Evolutionary conservation across 1,140 invertebrate species (phyloP).

Genomic region (Drosophila kohkoa): DNA sequence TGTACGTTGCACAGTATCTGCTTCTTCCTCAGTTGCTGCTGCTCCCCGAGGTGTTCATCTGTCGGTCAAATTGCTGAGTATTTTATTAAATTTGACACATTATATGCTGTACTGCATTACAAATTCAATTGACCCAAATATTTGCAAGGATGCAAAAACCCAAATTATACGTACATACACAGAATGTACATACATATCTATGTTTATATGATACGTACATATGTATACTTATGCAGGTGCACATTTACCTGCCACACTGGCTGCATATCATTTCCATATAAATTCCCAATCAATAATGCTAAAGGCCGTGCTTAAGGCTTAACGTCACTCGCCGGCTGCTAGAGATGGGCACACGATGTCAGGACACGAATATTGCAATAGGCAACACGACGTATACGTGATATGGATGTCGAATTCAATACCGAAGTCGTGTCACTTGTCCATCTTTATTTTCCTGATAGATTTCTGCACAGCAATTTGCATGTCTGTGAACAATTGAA

Average conservation of each 20-base stretch:
- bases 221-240: background rate
- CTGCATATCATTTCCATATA: conserved; percentile 51
- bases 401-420: background rate
- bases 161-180: conserved; percentile 22
- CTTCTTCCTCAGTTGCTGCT: background rate
- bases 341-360: conserved; percentile 4
- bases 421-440: background rate
- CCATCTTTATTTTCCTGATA: background rate
- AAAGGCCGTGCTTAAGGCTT: conserved; percentile 46
- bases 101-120: conserved; percentile 53
- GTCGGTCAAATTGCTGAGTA: conserved; percentile 42
- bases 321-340: background rate
- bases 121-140: conserved; percentile 70
- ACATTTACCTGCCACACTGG: conserved; percentile 12
- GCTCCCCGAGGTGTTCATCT: conserved; percentile 46
- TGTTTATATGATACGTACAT: background rate
- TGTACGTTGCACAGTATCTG: background rate
- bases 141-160: conserved; percentile 20
- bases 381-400: background rate
- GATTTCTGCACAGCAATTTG: background rate
- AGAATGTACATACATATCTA: background rate
- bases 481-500: background rate
- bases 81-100: conserved; percentile 71
- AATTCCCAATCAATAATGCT: conserved; percentile 53
- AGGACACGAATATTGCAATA: background rate